phyloP scores from a whole-genome alignment of 2,888 invertebrate genomes.

The Cyclophora albipunctata region DNA sequence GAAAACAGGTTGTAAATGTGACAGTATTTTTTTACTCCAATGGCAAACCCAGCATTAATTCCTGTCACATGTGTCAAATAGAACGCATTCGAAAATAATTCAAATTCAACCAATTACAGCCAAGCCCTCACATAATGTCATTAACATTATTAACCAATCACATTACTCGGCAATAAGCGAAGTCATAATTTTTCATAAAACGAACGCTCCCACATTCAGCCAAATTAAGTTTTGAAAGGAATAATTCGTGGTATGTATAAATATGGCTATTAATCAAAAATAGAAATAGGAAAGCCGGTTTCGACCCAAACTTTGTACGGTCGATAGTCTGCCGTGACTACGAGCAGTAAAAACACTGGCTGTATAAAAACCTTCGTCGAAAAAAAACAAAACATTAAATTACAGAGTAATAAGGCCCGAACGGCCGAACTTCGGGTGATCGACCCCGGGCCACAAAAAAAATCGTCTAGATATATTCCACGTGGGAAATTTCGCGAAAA shows the following conservation, averaged over 20 bases:
- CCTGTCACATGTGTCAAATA: no score
- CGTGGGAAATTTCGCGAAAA: constrained; percentile 64
- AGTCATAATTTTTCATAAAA: no score
- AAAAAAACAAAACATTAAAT: constrained; percentile 67
- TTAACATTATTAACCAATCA: no score
- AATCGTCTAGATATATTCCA: constrained; percentile 55
- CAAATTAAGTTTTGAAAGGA: no score
- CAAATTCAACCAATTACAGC: constrained; percentile 1
- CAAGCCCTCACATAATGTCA: not conserved
- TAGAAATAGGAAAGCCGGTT: constrained; percentile 18
- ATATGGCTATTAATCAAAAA: constrained; percentile 34
- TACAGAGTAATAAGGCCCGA: constrained; percentile 62
- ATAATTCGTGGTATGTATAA: constrained; percentile 10
- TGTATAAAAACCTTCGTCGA: constrained; percentile 50
- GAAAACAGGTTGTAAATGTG: no score
- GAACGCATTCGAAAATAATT: no score
- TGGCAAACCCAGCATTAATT: no score
- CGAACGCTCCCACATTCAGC: no score
- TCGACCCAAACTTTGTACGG: constrained; percentile 30
- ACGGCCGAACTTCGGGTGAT: constrained; percentile 55
- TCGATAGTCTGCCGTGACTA: constrained; percentile 70
- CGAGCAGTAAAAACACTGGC: constrained; percentile 56
- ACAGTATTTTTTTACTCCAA: no score
- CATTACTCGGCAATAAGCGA: no score
- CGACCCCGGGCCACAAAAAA: constrained; percentile 46